Evolutionary conservation across 1,140 invertebrate species (phyloP).

Genomic region (Drosophila varians): DNA sequence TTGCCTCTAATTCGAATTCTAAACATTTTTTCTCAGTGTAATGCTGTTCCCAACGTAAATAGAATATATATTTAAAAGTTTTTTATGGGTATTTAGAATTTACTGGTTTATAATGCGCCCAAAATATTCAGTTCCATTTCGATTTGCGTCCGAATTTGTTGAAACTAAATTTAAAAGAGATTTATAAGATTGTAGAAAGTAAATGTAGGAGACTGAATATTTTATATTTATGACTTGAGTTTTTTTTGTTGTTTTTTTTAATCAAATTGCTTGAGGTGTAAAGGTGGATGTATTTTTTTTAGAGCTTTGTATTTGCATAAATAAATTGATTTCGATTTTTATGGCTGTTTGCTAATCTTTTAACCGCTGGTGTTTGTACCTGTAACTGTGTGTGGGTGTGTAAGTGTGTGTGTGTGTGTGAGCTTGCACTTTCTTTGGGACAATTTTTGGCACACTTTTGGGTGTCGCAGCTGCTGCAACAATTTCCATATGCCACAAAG

Average conservation of each 20-base stretch:
- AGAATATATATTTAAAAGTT: no score
- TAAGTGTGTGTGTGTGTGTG: neutral
- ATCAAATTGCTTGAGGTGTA: no score
- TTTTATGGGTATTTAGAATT: no score
- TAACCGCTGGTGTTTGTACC: neutral
- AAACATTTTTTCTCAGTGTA: no score
- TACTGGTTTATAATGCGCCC: no score
- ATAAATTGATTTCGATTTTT: neutral
- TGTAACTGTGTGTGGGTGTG: neutral
- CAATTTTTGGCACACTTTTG: constrained; percentile 63
- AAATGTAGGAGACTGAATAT: neutral
- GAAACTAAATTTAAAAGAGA: neutral
- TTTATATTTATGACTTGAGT: neutral
- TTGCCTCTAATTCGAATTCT: no score
- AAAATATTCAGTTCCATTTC: neutral
- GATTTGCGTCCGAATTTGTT: neutral
- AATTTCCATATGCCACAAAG: constrained; percentile 37
- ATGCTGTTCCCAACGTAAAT: no score
- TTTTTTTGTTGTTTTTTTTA: neutral
- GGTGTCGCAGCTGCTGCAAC: constrained; percentile 42
- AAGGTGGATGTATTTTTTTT: no score
- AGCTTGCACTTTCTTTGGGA: constrained; percentile 29
- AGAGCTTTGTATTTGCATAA: neutral
- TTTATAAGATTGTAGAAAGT: neutral
- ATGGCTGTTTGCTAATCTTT: neutral